Evolutionary conservation across 1,140 invertebrate species (phyloP).

Genomic region (Oppia nitens): DNA sequence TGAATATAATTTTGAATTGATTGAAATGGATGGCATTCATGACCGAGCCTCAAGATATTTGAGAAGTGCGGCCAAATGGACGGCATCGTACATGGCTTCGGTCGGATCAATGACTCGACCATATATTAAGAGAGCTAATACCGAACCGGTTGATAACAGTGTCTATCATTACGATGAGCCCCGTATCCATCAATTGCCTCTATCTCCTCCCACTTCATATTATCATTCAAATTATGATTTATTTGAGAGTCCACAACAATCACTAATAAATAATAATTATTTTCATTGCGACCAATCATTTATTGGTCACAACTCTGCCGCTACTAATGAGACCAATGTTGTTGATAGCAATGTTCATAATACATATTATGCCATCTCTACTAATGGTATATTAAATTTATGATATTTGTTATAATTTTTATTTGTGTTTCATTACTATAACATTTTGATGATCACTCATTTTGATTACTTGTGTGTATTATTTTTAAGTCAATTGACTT

Average conservation of each 20-base stretch:
- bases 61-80: neutral
- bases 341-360: neutral
- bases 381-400: neutral
- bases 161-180: neutral
- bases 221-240: neutral
- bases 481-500: no score
- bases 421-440: no score
- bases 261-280: neutral
- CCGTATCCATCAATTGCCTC: neutral
- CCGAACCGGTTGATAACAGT: neutral
- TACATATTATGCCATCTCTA: neutral
- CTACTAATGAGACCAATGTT: neutral
- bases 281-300: neutral
- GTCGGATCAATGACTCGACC: neutral
- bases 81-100: neutral
- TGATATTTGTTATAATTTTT: neutral
- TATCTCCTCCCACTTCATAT: neutral
- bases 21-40: conserved; percentile 10
- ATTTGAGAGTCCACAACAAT: neutral
- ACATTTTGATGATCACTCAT: no score
- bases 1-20: no score
- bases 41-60: conserved; percentile 6
- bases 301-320: neutral
- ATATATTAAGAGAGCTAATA: neutral
- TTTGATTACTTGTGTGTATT: no score